These are phyloP conservation scores for Cheirogaleus major DNA, from an alignment of 2,797 vertebrate species.

Conservation along the genomic window DNA sequence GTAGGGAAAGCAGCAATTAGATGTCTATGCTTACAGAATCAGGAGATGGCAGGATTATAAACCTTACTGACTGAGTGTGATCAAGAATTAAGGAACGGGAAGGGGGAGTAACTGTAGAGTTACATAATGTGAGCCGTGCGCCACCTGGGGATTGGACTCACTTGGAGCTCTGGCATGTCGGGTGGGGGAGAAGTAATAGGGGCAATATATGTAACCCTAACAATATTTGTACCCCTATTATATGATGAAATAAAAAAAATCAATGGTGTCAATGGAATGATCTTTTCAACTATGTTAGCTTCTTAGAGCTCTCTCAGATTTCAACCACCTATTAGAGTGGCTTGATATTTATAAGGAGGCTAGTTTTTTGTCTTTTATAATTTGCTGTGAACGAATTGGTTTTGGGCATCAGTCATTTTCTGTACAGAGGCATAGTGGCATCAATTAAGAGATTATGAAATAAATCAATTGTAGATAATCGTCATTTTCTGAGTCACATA, in stretches of 20 bases:
- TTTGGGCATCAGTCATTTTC: not conserved
- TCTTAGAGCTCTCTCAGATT: not conserved
- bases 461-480: not conserved
- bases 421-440: not conserved
- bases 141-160: too few species aligned
- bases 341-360: constrained; percentile 14
- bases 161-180: too few species aligned
- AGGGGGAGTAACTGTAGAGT: too few species aligned
- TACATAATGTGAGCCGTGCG: too few species aligned
- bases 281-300: not conserved
- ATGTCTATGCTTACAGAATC: not conserved
- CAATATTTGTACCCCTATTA: too few species aligned
- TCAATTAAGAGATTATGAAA: not conserved
- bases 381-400: constrained; percentile 28
- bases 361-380: constrained; percentile 16
- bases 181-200: too few species aligned
- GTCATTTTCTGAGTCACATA: constrained; percentile 28
- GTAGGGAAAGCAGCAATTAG: not conserved
- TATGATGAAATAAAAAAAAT: not conserved
- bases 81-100: not conserved
- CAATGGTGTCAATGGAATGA: not conserved
- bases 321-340: not conserved
- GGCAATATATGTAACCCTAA: too few species aligned
- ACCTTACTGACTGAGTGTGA: not conserved
- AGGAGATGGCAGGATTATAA: not conserved